These are phyloP conservation scores for Macrobrachium rosenbergii DNA, from an alignment of 1,140 invertebrate species.

Conservation along the genomic window DNA sequence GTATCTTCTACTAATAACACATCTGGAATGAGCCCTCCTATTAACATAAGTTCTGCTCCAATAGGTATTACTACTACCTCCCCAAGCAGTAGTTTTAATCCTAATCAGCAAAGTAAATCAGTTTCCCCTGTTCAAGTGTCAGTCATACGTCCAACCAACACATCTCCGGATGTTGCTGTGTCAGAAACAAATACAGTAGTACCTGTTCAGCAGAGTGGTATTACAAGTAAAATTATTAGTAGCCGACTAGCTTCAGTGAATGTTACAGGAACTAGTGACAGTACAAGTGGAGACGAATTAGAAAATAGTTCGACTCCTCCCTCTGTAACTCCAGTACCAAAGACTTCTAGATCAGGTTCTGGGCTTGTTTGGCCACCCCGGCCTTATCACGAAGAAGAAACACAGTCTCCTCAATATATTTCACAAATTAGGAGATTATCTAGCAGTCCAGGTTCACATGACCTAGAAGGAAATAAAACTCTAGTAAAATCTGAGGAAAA, in stretches of 20 bases:
- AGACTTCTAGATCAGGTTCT: conserved; percentile 25
- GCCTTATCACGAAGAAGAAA: conserved; percentile 18
- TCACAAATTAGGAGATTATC: conserved; percentile 24
- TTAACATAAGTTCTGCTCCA: neutral
- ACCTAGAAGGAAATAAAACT: conserved; percentile 9
- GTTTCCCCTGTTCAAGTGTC: neutral
- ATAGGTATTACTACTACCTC: neutral
- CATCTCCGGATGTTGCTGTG: neutral
- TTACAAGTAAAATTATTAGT: conserved; percentile 44
- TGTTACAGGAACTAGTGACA: conserved; percentile 8
- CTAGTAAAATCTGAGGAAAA: conserved; percentile 22
- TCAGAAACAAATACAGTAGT: neutral
- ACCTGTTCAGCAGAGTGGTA: neutral
- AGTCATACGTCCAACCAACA: neutral
- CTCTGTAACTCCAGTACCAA: neutral
- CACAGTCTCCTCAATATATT: neutral
- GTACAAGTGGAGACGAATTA: conserved; percentile 23
- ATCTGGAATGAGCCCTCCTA: too few species aligned
- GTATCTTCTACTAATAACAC: neutral
- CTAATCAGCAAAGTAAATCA: conserved; percentile 18
- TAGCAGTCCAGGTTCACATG: neutral
- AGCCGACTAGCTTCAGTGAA: neutral
- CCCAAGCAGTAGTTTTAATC: conserved; percentile 1
- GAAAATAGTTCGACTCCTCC: conserved; percentile 7
- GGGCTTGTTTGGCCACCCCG: conserved; percentile 46